Evolutionary conservation across 2,797 vertebrate species (phyloP).

Genomic region (Enteromius anoplus): DNA sequence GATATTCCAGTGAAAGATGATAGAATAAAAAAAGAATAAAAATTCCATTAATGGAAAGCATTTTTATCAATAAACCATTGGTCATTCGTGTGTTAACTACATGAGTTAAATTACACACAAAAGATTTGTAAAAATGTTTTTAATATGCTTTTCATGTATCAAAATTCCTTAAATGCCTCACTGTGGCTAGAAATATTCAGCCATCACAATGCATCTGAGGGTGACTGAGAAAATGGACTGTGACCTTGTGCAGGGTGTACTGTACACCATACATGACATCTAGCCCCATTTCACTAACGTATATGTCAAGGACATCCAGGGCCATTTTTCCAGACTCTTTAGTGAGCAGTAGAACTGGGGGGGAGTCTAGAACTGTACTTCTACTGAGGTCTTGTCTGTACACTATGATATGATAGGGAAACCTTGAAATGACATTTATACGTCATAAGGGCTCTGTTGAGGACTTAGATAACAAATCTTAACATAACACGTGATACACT

Average conservation of each 20-base stretch:
- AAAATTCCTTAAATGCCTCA: not conserved
- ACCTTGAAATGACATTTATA: conserved; percentile 31
- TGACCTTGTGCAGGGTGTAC: conserved; percentile 7
- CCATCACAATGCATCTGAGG: not conserved
- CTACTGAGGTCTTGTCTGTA: not conserved
- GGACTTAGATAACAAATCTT: conserved; percentile 37
- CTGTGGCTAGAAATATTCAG: conserved; percentile 8
- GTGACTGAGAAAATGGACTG: not conserved
- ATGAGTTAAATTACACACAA: not conserved
- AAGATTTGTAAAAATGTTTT: not conserved
- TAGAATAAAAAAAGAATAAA: not conserved
- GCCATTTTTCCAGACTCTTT: not conserved
- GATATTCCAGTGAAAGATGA: not conserved
- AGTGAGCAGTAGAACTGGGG: not conserved
- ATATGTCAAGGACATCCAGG: conserved; percentile 14
- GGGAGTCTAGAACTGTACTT: not conserved
- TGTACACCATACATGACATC: conserved; percentile 22
- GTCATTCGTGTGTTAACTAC: not conserved
- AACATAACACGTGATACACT: conserved; percentile 25
- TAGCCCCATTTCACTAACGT: conserved; percentile 11
- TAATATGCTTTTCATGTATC: not conserved
- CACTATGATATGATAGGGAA: conserved; percentile 27
- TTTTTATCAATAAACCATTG: not conserved
- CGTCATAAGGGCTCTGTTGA: not conserved
- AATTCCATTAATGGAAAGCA: not conserved